phyloP scores from a whole-genome alignment of 2,797 vertebrate genomes.

The Spinus pinus region DNA sequence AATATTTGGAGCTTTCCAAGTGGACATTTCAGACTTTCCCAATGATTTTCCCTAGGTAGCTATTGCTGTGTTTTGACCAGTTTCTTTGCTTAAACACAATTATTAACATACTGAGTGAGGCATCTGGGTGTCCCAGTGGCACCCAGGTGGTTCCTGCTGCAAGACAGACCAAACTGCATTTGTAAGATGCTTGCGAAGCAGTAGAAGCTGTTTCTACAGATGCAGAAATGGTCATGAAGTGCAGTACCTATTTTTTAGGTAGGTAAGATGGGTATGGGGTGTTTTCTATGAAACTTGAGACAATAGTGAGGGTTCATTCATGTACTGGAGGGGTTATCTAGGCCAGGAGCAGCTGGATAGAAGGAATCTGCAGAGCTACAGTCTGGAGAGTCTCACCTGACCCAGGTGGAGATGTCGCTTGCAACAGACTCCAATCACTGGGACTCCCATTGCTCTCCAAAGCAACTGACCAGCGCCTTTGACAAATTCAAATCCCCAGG shows the following conservation, averaged over 20 bases:
- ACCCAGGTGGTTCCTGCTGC: background rate
- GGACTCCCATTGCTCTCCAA: background rate
- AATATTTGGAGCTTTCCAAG: background rate
- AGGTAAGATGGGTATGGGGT: background rate
- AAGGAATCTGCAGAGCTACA: background rate
- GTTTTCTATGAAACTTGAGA: background rate
- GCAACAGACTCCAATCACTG: background rate
- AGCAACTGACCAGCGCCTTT: background rate
- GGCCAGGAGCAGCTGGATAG: background rate
- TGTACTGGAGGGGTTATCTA: background rate
- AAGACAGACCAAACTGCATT: background rate
- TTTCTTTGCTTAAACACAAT: background rate
- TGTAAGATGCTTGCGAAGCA: background rate
- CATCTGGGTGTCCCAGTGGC: background rate
- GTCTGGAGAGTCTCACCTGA: background rate
- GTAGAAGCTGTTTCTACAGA: background rate
- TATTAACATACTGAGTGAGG: background rate
- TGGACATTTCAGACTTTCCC: background rate
- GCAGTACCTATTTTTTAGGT: background rate
- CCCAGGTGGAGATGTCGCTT: background rate
- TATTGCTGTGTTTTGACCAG: background rate
- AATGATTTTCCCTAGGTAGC: background rate
- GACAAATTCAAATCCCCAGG: background rate
- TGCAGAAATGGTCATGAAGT: background rate
- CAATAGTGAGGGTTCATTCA: background rate